Base-by-base conservation (phyloP, 2,797 vertebrate species). In the Cygnus olor region DNA sequence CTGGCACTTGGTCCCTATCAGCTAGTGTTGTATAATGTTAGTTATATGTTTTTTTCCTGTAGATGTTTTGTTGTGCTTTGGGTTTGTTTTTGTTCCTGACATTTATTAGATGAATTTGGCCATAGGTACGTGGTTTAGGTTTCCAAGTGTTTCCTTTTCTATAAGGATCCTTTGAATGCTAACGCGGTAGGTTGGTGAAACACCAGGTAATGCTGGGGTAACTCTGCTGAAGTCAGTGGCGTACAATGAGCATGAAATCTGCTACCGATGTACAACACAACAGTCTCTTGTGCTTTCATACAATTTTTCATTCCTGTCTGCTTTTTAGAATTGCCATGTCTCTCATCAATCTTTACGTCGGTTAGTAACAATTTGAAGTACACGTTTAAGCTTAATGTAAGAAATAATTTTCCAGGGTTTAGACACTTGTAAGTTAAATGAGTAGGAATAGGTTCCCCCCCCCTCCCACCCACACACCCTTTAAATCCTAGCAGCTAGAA, bases 401-500 rank as follows among this genome's bases (percentile, higher is more conserved):
- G 76, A 95, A 93, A 97, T 94, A 0, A 73, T 88, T 97, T 97
- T 96, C 88, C 3, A 38, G 94, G 81, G 70, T 72, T 86, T 85
- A 90, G 95, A 95, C 10, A 30, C 90, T 94, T 95, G 94, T 96
- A 94, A 95, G 79, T 95, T 92, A 92, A 82, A 81, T 76, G 95
- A 93, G 93, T 80, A 93, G 93, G 89, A 93, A 63, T 80, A 94
- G 76, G 56, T 47, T 47, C 64, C 27, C 93, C 80, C 93, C 80
- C 71, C 89, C 94, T 89, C 84, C 86, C 82, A 66, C 93, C 88
- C 81, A 85, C 51, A 34, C 58, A 76, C 90, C 95, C 95, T 97
- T 97, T 97, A 98, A 98, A 96, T 97, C 96, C 97, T 97, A 97
- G 98, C 96, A 97, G 98, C 93, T 72, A 92, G 96, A 97, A 93